Conservation (phyloP, 35 echinoderm and acorn worm species). For the Nesometra sesokonis region DNA sequence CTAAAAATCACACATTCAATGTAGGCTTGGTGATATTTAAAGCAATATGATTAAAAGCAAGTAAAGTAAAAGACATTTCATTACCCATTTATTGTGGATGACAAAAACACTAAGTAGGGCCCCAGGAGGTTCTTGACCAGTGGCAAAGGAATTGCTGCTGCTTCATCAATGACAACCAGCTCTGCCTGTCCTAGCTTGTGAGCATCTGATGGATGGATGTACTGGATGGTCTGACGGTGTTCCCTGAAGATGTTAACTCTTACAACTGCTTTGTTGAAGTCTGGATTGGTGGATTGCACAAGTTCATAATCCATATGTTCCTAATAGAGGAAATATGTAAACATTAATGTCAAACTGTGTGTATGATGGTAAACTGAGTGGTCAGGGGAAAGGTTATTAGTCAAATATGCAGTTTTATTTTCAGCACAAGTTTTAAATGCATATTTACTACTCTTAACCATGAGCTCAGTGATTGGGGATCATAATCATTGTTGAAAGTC, state of each 20-base stretch:
- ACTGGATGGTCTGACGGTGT: conserved; percentile 94
- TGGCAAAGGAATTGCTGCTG: conserved; percentile 84
- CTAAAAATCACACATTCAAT: no score
- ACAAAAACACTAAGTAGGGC: conserved; percentile 96
- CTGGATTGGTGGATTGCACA: conserved; percentile 95
- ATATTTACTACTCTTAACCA: no score
- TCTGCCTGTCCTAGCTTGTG: conserved; percentile 95
- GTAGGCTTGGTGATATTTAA: no score
- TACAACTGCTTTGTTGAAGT: conserved; percentile 98
- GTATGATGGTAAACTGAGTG: no score
- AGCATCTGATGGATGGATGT: conserved; percentile 93
- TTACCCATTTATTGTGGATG: conserved; percentile 93
- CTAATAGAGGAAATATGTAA: conserved; percentile 25
- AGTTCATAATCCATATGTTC: conserved; percentile 98
- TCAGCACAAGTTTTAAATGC: no score
- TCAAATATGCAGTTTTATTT: no score
- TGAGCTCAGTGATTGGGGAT: no score
- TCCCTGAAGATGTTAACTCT: conserved; percentile 97
- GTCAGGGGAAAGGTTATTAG: no score
- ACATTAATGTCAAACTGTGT: no score
- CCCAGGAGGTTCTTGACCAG: conserved; percentile 82
- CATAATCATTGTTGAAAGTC: no score
- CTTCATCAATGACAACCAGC: conserved; percentile 87
- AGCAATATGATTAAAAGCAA: no score
- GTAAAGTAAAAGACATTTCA: no score